Evolutionary conservation across 2,113 vertebrate species (phyloP).

Genomic region (Dicrurus megarhynchus): DNA sequence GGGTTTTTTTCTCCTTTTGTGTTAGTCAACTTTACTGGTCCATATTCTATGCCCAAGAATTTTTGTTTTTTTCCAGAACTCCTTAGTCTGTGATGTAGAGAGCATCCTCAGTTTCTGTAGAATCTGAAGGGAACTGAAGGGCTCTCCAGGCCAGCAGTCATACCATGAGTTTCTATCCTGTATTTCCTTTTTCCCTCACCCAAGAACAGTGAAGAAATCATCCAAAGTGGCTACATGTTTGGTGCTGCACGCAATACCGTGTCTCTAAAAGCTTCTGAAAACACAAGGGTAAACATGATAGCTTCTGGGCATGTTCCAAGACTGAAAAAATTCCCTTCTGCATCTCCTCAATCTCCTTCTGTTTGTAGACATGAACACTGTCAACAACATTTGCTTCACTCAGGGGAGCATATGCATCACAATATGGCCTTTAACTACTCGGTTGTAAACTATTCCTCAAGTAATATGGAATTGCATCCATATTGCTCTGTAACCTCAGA

Average conservation of each 20-base stretch:
- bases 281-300: background rate
- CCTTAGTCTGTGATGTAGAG: background rate
- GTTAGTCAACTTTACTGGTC: background rate
- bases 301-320: constrained; percentile 3
- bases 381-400: constrained; percentile 6
- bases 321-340: background rate
- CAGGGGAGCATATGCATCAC: background rate
- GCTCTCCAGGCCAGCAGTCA: background rate
- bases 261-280: constrained; percentile 13
- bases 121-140: background rate
- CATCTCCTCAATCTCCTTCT: constrained; percentile 27
- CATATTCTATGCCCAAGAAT: background rate
- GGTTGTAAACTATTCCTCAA: background rate
- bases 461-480: background rate
- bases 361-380: constrained; percentile 21
- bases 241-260: background rate
- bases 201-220: background rate
- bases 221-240: background rate
- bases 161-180: background rate
- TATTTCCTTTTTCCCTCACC: background rate
- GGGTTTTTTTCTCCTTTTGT: background rate
- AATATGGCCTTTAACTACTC: constrained; percentile 57
- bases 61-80: background rate
- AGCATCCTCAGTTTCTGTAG: background rate
- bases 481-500: background rate